These are phyloP conservation scores for Tetrao urogallus DNA, from an alignment of 2,113 vertebrate genomes.

Conservation along the genomic window DNA sequence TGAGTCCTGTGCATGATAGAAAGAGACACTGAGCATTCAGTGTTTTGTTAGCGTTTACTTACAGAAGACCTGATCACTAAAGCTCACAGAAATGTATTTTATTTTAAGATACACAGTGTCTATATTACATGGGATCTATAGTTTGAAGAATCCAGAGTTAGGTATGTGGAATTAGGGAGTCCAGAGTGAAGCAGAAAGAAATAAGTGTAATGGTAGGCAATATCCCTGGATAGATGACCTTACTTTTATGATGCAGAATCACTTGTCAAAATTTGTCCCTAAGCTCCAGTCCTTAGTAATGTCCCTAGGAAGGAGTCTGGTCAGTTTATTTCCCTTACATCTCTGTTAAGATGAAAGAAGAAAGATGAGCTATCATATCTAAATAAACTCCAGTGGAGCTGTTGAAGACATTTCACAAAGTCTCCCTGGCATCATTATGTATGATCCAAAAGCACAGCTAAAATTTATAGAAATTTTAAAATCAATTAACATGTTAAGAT, in stretches of 20 bases:
- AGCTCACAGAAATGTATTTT: background rate
- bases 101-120: background rate
- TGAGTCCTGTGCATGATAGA: background rate
- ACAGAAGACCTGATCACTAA: background rate
- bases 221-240: background rate
- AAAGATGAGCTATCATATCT: background rate
- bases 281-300: background rate
- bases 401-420: background rate
- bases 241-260: background rate
- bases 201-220: background rate
- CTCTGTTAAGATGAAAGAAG: background rate
- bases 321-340: background rate
- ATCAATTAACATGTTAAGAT: conserved; percentile 79
- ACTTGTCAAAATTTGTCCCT: accelerated
- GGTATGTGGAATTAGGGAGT: background rate
- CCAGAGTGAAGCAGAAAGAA: background rate
- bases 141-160: background rate
- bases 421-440: conserved; percentile 8
- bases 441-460: conserved; percentile 29
- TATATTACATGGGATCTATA: background rate
- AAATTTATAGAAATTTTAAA: conserved; percentile 77
- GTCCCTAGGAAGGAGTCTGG: background rate
- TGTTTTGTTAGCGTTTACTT: background rate
- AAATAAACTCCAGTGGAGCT: background rate
- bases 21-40: background rate